Base-by-base conservation (phyloP, 2,888 invertebrate species). In the Mechanitis messenoides region DNA sequence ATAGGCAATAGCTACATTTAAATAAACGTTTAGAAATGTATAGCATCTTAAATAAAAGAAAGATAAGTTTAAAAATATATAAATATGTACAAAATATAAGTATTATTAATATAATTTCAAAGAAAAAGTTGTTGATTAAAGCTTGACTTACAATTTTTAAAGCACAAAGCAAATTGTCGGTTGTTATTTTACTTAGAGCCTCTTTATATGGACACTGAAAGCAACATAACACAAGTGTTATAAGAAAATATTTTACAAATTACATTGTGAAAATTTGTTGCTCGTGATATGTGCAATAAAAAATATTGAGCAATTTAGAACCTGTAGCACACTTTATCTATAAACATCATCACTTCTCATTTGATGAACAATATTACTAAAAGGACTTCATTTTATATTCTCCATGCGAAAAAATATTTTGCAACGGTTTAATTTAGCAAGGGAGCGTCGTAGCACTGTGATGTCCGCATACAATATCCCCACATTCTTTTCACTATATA, bases 211-310 rank as follows among this genome's bases (percentile, higher is more conserved):
- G 54, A 84, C 77, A 83, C 72, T 71, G 69, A 85, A 87, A 88
- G 88, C 87, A 72, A 84, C 83, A 82, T 80, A 75, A 83, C 77
- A 83, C 74, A 75, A 78, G 79, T 79, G 79, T 80, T 79, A 74
- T 67, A 71, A 76, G 74, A 76, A 78, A 77, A 81, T 81, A 77
- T 79, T 78, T 70, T 80, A 79, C 76, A 83, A 83, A 85, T 90
- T 88, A 87, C 87, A 87, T 88, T 90, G 88, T 85, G 85, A 79
- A 76, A 77, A 76, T 75, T 79, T 80, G 80, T 83, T 79, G 80
- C 82, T 85, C 75, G 85, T 86, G 87, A 80, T 77, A 77, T 76
- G 88, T 88, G 88, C 86, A 78, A 83, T 79, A 76, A 76, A 81
- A 78, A 79, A 83, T 79, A 77, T 79, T 81, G 69, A 81, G 81